Evolutionary conservation across 2,113 vertebrate genomes (phyloP), one percentile per base, ranked within the genome.

Genomic region (Leiothrix lutea): DNA sequence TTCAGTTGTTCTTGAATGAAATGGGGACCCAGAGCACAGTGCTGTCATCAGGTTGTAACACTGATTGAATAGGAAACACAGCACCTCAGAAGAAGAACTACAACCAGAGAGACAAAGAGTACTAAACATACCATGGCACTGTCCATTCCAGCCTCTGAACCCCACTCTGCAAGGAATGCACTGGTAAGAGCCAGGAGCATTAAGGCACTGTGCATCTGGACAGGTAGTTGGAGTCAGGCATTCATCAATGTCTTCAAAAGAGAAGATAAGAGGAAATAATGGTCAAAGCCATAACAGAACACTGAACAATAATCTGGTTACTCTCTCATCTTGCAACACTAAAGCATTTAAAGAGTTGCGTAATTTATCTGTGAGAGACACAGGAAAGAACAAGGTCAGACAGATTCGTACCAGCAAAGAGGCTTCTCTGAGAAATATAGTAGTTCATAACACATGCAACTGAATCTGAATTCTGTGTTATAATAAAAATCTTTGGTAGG

Each of bases 91-190:
- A 92, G 1, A 16, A 51, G 31, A 70, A 54, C 38, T 11, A 20
- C 4, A 72, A 85, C 13, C 16, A 12, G 6, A 48, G 36, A 72
- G 21, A 38, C 14, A 62, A 58, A 50, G 19, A 90, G 26, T 23
- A 61, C 15, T 16, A 71, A 75, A 98, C 98, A 57, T 98, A 99
- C 99, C 99, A 28, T 98, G 97, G 96, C 99, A 99, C 44, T 98
- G 98, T 73, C 99, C 99, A 8, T 98, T 98, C 94, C 98, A 98
- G 65, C 98, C 99, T 90, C 98, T 97, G 96, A 98, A 99, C 16
- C 99, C 99, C 65, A 97, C 91, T 31, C 98, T 97, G 97, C 99
- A 99, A 69, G 98, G 98, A 69, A 98, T 97, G 66, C 99, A 99
- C 60, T 98, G 98, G 95, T 99, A 99, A 61, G 98, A 98, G 28